Conservation (phyloP, 2,797 vertebrate species). For the Gymnoscopelus microlampas region DNA sequence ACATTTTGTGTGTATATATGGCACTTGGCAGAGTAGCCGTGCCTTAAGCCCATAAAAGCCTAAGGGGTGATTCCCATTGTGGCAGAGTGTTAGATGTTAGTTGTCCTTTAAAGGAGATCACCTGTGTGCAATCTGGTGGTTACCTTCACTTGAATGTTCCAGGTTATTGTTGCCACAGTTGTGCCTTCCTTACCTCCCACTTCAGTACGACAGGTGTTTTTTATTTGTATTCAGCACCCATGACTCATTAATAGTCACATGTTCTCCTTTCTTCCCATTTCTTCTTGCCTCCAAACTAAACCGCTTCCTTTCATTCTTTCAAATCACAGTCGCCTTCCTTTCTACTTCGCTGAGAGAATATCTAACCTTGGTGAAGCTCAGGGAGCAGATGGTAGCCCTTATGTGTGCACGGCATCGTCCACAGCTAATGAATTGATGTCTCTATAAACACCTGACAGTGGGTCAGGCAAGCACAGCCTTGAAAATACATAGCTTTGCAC, state of each 20-base stretch:
- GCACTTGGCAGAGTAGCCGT: too few relatives aligned
- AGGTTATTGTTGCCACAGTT: too few relatives aligned
- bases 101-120: too few relatives aligned
- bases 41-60: too few relatives aligned
- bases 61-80: too few relatives aligned
- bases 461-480: slow-evolving; percentile 62
- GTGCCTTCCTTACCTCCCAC: too few relatives aligned
- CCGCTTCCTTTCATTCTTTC: slow-evolving; percentile 39
- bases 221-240: slow-evolving; percentile 27
- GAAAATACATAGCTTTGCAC: slow-evolving; percentile 50
- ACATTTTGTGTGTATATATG: background rate
- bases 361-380: slow-evolving; percentile 79
- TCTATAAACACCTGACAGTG: slow-evolving; percentile 81
- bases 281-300: slow-evolving; percentile 29
- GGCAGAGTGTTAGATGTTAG: too few relatives aligned
- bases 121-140: too few relatives aligned
- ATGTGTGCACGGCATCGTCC: slow-evolving; percentile 74
- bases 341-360: slow-evolving; percentile 54
- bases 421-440: slow-evolving; percentile 82
- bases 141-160: too few relatives aligned
- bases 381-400: slow-evolving; percentile 81
- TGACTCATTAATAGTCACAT: slow-evolving; percentile 39
- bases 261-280: slow-evolving; percentile 18
- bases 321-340: slow-evolving; percentile 34
- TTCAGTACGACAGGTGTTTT: background rate